Conservation (phyloP, 2,797 vertebrate species). For the Danio kyathit region DNA sequence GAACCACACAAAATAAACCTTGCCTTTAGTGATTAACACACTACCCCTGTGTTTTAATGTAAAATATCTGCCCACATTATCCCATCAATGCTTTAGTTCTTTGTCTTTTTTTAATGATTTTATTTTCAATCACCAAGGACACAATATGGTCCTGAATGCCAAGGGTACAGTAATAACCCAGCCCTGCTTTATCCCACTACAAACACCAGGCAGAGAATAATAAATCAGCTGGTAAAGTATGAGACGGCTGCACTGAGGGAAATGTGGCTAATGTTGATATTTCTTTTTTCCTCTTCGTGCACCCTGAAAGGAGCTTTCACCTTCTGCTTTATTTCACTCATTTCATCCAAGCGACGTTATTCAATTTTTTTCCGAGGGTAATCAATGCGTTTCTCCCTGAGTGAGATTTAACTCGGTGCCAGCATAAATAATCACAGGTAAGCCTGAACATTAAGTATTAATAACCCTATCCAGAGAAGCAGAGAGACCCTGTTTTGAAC, state of each 20-base stretch:
- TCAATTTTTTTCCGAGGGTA: background rate
- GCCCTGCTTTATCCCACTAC: background rate
- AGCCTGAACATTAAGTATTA: conserved; percentile 42
- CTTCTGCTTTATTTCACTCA: conserved; percentile 16
- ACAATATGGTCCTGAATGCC: conserved; percentile 16
- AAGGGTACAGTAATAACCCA: conserved; percentile 20
- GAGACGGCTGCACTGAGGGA: background rate
- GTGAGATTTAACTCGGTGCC: conserved; percentile 23
- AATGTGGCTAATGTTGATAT: conserved; percentile 34
- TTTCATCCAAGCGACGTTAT: conserved; percentile 17
- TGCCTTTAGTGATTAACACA: no score
- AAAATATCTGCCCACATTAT: background rate
- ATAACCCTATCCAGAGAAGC: conserved; percentile 18
- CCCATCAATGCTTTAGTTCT: background rate
- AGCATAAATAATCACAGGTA: conserved; percentile 49
- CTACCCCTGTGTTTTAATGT: background rate
- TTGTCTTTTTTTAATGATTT: background rate
- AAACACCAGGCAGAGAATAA: conserved; percentile 12
- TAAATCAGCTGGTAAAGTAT: conserved; percentile 30
- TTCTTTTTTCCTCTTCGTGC: conserved; percentile 25
- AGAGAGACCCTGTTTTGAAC: conserved; percentile 27
- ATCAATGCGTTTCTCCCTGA: conserved; percentile 40
- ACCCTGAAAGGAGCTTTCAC: conserved; percentile 18
- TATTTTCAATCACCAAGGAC: background rate
- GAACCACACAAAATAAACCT: no score